Conservation (phyloP, 2,888 invertebrate species). For the Stenoptilia bipunctidactyla region DNA sequence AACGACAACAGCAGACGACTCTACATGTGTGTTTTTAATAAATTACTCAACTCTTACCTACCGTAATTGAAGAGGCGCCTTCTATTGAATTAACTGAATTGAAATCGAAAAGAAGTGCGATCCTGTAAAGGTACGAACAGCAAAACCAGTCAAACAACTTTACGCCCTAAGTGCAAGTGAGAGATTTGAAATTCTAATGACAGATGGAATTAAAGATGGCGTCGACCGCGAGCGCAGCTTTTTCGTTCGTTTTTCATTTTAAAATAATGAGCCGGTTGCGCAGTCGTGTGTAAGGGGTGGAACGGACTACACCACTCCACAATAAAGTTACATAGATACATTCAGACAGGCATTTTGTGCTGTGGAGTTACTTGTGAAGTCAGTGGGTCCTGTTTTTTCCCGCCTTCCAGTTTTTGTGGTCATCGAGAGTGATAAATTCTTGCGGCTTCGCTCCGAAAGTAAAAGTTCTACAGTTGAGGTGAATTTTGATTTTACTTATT, state of each 20-base stretch:
- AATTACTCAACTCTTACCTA: slow-evolving; percentile 22
- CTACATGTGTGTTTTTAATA: not conserved
- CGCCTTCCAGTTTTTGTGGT: too few relatives aligned
- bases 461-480: too few relatives aligned
- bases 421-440: too few relatives aligned
- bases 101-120: slow-evolving; percentile 23
- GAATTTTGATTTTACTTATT: too few relatives aligned
- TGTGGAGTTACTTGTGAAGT: not conserved
- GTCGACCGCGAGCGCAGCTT: slow-evolving; percentile 33
- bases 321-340: not conserved
- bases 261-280: slow-evolving; percentile 36
- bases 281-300: slow-evolving; percentile 36
- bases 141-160: slow-evolving; percentile 8
- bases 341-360: too few relatives aligned
- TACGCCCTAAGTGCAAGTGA: slow-evolving; percentile 13
- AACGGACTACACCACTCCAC: slow-evolving; percentile 20
- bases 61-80: slow-evolving; percentile 32
- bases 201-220: slow-evolving; percentile 38
- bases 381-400: not conserved
- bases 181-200: slow-evolving; percentile 17
- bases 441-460: too few relatives aligned
- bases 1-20: not conserved
- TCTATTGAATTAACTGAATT: slow-evolving; percentile 31
- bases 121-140: slow-evolving; percentile 11
- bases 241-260: slow-evolving; percentile 47